Conservation (phyloP, 2,888 invertebrate genomes). For the Coenonympha arcania region DNA sequence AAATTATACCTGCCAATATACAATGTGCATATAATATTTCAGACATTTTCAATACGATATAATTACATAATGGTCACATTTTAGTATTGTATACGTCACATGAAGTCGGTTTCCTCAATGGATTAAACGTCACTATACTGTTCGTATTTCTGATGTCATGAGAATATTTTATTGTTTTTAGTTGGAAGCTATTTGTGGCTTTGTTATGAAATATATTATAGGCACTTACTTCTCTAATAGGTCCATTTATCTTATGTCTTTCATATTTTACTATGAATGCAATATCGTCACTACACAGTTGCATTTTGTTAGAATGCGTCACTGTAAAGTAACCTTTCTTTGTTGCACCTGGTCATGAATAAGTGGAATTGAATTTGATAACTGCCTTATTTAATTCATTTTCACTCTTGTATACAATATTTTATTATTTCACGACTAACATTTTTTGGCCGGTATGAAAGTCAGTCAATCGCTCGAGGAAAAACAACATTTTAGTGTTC, state of each 20-base stretch:
- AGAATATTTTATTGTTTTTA: constrained; percentile 1
- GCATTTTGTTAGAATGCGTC: not conserved
- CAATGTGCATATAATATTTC: not conserved
- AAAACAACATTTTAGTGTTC: too few relatives aligned
- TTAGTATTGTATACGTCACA: not conserved
- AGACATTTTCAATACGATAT: not conserved
- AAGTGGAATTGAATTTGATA: too few relatives aligned
- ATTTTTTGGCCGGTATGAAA: too few relatives aligned
- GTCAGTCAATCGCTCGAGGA: too few relatives aligned
- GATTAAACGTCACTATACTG: constrained; percentile 1
- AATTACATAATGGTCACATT: not conserved
- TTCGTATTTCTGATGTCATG: constrained; percentile 6
- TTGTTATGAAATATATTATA: not conserved
- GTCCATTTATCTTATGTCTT: not conserved
- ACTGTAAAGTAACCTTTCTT: too few relatives aligned
- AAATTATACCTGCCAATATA: too few relatives aligned
- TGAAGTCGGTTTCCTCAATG: not conserved
- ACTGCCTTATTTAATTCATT: too few relatives aligned
- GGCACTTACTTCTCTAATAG: not conserved
- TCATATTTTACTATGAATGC: too few relatives aligned
- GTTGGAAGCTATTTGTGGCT: not conserved
- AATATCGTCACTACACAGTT: not conserved
- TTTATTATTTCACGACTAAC: too few relatives aligned
- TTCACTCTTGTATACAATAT: too few relatives aligned
- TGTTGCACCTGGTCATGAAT: too few relatives aligned